phyloP scores from a whole-genome alignment of 2,113 vertebrate genomes.

The Alaudala cheleensis region DNA sequence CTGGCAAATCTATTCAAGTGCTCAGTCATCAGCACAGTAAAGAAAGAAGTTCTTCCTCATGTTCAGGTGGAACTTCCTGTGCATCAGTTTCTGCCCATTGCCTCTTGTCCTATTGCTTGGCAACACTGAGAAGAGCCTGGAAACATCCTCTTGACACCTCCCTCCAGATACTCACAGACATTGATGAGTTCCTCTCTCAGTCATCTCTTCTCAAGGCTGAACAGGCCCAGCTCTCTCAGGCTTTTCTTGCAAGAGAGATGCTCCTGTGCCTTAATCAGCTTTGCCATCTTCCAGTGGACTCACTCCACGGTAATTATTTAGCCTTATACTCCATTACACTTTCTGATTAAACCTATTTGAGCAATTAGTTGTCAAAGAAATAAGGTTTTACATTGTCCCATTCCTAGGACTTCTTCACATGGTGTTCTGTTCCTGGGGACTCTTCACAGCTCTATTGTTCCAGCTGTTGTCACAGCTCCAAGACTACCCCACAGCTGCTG shows the following conservation, averaged over 20 bases:
- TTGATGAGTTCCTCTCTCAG: neutral
- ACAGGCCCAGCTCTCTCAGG: neutral
- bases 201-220: fast-evolving
- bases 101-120: neutral
- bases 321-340: neutral
- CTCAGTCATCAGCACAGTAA: fast-evolving
- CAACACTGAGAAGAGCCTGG: neutral
- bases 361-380: neutral
- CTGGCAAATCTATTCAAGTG: neutral
- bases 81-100: neutral
- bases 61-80: neutral
- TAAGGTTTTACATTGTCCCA: neutral
- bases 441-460: neutral
- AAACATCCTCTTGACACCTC: neutral
- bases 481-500: neutral
- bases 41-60: neutral
- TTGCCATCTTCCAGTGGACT: neutral
- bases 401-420: neutral
- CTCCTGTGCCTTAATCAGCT: neutral
- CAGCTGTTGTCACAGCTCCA: neutral
- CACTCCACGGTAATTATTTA: neutral
- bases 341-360: neutral
- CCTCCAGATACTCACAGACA: fast-evolving
- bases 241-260: neutral
- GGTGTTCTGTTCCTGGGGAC: neutral